Base-by-base conservation (phyloP, 2,888 invertebrate species). In the Drosophila parthenogenetica region DNA sequence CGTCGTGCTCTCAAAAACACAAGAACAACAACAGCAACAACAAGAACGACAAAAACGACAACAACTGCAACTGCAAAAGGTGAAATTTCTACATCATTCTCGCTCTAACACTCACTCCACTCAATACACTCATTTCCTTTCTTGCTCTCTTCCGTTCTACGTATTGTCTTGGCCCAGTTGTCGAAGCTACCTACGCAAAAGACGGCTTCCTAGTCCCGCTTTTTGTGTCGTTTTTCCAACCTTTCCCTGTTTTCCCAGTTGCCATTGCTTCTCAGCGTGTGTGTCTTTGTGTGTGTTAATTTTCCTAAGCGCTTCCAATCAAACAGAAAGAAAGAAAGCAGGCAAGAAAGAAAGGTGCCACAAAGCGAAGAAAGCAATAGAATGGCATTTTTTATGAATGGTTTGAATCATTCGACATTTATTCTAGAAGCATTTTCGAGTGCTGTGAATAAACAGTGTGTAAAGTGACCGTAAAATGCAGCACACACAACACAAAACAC, bases 311-410 rank as follows among this genome's bases (percentile, higher is more conserved):
- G 74, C 76, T 77, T 65, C 62, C 55, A 77, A 73, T 76, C 69
- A 73, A 65, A 58, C 37, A 77, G 22, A 57, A 13, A 42, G 39
- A 42, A 13, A 66, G 29, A 2, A 51, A 19, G 19, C 40, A 5
- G 17, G 14, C 37, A 54, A 51, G 54, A 62, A 61, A 58, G 69
- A 82, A 86, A 86, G 86, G 86, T 81, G 88, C 86, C 83, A 82
- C 76, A 87, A 70, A 73, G 73, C 42, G 69, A 83, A 73, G 87
- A 83, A 87, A 80, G 89, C 78, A 74, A 69, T 73, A 73, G 82
- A 82, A 70, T 87, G 88, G 78, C 83, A 82, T 86, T 82, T 87
- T 77, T 88, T 77, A 87, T 83, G 83, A 89, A 83, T 83, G 89
- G 87, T 16, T 69, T 55, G 64, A 50, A 66, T 67, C 43, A 51